Evolutionary conservation across 2,888 invertebrate species (phyloP).

Genomic region (Eulithis prunata): DNA sequence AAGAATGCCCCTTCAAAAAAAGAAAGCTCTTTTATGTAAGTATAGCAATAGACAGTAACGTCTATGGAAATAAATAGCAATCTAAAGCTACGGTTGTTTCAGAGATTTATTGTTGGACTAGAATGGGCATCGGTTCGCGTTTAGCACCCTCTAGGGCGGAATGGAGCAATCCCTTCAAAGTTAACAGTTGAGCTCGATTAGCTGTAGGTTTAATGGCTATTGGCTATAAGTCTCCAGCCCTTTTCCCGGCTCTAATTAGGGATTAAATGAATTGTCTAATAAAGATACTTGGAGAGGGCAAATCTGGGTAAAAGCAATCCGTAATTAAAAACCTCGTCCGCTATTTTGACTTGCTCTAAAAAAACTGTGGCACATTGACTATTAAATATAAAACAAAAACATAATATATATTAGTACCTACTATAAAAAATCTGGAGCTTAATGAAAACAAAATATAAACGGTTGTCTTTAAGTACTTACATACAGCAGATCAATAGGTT

Average conservation of each 20-base stretch:
- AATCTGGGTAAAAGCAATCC: conserved; percentile 17
- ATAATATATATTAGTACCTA: too few species aligned
- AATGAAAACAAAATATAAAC: too few species aligned
- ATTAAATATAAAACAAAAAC: too few species aligned
- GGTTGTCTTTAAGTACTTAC: too few species aligned
- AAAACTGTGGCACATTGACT: not conserved
- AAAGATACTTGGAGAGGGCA: conserved; percentile 27
- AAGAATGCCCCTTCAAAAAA: too few species aligned
- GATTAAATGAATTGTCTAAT: conserved; percentile 42
- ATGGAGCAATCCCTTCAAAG: conserved; percentile 45
- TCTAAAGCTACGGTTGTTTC: conserved; percentile 59
- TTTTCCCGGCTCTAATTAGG: conserved; percentile 46
- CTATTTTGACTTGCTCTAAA: not conserved
- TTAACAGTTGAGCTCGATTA: conserved; percentile 59
- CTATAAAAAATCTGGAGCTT: too few species aligned
- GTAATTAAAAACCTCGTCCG: conserved; percentile 8
- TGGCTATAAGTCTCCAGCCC: conserved; percentile 46
- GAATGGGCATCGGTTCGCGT: conserved; percentile 65
- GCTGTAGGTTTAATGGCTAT: conserved; percentile 51
- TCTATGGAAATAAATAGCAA: conserved; percentile 34
- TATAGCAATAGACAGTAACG: not conserved
- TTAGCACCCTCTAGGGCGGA: conserved; percentile 66
- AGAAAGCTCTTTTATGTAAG: too few species aligned
- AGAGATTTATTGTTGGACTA: conserved; percentile 72
- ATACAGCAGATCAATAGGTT: too few species aligned